Percentiles rank a stretch among this genome's conserved stretches.
These are phyloP conservation scores for Pantherophis alleghaniensis DNA, from an alignment of 2,797 vertebrate genomes.

Conservation along the genomic window DNA sequence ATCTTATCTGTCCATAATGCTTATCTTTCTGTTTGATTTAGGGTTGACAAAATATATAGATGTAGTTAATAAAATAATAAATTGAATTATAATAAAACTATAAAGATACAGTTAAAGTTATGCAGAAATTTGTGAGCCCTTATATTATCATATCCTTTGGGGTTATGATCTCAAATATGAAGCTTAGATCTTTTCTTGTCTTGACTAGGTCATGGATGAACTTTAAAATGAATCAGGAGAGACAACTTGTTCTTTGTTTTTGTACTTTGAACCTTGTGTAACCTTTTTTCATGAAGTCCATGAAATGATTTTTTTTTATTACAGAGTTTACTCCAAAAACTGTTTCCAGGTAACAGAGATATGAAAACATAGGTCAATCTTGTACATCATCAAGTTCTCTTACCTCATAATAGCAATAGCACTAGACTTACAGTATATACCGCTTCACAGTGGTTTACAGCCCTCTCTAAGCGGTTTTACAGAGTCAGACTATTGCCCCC, in stretches of 20 bases:
- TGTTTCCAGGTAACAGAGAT: background rate
- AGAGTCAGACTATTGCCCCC: background rate
- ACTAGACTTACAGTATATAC: background rate
- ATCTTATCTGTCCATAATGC: background rate
- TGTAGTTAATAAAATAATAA: background rate
- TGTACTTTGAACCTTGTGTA: background rate
- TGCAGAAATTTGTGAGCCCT: background rate
- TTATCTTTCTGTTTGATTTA: background rate
- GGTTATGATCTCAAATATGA: background rate
- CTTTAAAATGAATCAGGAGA: background rate
- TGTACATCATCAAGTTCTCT: background rate
- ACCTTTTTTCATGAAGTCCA: background rate
- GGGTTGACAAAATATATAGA: background rate
- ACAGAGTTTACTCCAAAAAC: background rate
- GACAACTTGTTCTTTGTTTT: background rate
- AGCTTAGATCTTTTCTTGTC: background rate
- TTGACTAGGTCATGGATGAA: background rate
- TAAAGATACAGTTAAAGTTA: background rate
- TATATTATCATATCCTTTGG: background rate
- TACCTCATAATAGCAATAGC: background rate
- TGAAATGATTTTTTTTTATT: background rate
- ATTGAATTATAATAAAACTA: background rate
- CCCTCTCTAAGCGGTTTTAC: background rate
- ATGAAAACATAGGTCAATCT: background rate
- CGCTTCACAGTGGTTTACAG: background rate